Base-by-base conservation (phyloP, 2,113 vertebrate species). In the Lampris incognitus region DNA sequence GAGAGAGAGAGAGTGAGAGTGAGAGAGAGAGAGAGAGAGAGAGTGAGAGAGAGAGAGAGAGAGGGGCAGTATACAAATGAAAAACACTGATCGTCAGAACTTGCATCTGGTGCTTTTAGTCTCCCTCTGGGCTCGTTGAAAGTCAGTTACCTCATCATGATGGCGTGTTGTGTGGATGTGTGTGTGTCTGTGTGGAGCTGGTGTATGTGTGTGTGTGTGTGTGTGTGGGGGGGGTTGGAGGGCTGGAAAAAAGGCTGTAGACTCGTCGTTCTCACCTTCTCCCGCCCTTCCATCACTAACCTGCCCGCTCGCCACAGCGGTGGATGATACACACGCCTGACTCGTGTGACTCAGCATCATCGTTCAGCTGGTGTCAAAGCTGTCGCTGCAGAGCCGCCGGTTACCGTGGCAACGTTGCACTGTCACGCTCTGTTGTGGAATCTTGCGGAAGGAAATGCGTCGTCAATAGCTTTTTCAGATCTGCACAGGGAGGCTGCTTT, bases 341-440 rank as follows among this genome's bases (percentile, higher is more conserved):
- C 10, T 50, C 7, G 54, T 60, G 38, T 87, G 83, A 89, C 83
- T 88, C 78, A 84, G 48, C 40, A 41, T 50, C 10, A 55, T 73
- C 75, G 76, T 64, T 86, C 9, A 72, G 69, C 36, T 0, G 38
- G 70, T 52, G 74, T 68, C 54, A 60, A 62, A 74, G 36, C 62
- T 81, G 81, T 83, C 81, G 42, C 72, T 84, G 10, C 4, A 11
- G 2, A 41, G 71, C 57, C 66, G 52, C 84, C 84, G 51, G 88
- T 91, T 85, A 74, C 89, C 87, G 76, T 1, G 63, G 88, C 5
- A 80, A 86, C 84, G 1, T 37, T 72, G 49, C 67, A 64, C 84
- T 84, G 83, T 89, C 66, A 70, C 88, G 76, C 73, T 10, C 52
- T 90, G 90, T 91, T 91, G 85, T 91, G 90, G 86, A 90, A 88